These are phyloP conservation scores for Homalodisca vitripennis DNA, from an alignment of 1,140 invertebrate species.

Conservation along the genomic window DNA sequence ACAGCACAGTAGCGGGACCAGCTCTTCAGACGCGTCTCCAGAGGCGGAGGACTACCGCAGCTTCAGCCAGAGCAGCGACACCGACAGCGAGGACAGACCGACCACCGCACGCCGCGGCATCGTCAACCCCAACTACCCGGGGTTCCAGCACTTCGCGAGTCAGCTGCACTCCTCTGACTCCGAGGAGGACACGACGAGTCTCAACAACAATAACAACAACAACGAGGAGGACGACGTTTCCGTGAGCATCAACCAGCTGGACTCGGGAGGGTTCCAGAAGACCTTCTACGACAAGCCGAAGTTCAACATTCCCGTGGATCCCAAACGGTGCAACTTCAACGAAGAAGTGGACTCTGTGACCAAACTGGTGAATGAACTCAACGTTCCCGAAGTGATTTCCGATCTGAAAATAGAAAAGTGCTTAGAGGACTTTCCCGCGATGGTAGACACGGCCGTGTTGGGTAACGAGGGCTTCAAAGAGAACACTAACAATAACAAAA, in stretches of 20 bases:
- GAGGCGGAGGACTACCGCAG: constrained; percentile 37
- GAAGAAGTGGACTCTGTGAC: constrained; percentile 36
- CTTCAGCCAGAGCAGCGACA: constrained; percentile 42
- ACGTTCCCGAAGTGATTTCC: neutral
- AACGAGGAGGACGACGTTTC: constrained; percentile 41
- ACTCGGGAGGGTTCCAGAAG: constrained; percentile 54
- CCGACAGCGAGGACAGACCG: constrained; percentile 47
- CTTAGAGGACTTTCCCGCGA: neutral
- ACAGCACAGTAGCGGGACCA: constrained; percentile 27
- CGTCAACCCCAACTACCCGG: constrained; percentile 77
- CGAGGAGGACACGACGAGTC: constrained; percentile 46
- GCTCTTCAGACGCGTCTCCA: constrained; percentile 35
- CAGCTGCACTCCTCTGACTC: constrained; percentile 42
- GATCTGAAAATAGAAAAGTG: neutral
- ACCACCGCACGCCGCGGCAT: constrained; percentile 55
- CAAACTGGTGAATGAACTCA: constrained; percentile 21
- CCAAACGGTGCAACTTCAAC: constrained; percentile 32
- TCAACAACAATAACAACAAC: constrained; percentile 46
- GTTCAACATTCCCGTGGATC: constrained; percentile 50
- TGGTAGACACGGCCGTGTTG: constrained; percentile 29
- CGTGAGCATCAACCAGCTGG: constrained; percentile 46
- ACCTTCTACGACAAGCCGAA: constrained; percentile 60
- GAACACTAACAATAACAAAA: constrained; percentile 46
- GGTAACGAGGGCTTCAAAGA: constrained; percentile 36
- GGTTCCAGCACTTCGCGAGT: constrained; percentile 53